Evolutionary conservation across 2,113 vertebrate species (phyloP).

Genomic region (Pachypanchax playfairii): DNA sequence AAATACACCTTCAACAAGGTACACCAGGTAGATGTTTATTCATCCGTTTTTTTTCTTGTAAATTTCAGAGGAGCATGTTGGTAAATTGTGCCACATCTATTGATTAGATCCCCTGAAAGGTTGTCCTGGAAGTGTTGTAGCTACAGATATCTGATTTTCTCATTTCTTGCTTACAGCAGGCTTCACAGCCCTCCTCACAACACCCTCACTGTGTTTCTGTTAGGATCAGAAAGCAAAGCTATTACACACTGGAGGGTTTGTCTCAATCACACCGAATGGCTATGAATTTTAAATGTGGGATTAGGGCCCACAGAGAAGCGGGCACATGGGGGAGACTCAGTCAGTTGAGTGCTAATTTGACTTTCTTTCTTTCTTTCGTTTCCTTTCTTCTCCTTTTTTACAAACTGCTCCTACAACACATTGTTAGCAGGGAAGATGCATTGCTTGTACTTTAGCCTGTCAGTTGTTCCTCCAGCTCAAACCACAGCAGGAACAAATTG

Average conservation of each 20-base stretch:
- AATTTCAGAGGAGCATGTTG: conserved; percentile 7
- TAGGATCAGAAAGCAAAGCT: conserved; percentile 73
- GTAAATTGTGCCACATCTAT: conserved; percentile 37
- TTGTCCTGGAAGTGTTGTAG: conserved; percentile 23
- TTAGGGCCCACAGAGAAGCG: conserved; percentile 71
- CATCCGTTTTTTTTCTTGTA: conserved; percentile 21
- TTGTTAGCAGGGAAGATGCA: conserved; percentile 51
- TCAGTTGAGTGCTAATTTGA: conserved; percentile 73
- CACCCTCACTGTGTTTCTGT: conserved; percentile 69
- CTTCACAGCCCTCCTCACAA: conserved; percentile 46
- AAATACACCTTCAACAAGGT: conserved; percentile 10
- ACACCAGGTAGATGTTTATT: conserved; percentile 29
- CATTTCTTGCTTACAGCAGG: conserved; percentile 38
- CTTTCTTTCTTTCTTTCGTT: conserved; percentile 50
- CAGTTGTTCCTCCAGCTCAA: conserved; percentile 26
- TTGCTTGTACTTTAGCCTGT: conserved; percentile 30
- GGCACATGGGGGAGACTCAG: conserved; percentile 60
- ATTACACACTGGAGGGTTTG: conserved; percentile 78
- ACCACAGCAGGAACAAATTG: conserved; percentile 34
- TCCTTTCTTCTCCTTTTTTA: conserved; percentile 34
- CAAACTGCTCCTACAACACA: conserved; percentile 50
- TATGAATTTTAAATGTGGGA: conserved; percentile 79
- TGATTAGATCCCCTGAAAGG: conserved; percentile 49
- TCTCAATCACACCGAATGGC: conserved; percentile 76
- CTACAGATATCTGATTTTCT: conserved; percentile 62